Evolutionary conservation across 2,888 invertebrate genomes (phyloP), one percentile per base, ranked within the genome.

Genomic region (Chesias legatella): DNA sequence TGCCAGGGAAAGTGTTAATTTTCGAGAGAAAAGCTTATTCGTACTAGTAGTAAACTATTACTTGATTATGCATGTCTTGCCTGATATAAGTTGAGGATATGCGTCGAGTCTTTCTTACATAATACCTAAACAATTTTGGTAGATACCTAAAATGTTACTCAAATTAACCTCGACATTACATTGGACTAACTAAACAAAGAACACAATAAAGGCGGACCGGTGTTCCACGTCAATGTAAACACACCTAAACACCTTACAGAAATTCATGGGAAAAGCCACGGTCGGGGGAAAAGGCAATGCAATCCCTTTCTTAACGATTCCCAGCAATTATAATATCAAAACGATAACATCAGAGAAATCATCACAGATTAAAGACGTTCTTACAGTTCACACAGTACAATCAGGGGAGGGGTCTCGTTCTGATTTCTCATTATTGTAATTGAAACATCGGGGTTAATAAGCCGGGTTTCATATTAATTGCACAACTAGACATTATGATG

Each of bases 381-480:
- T 45, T 1, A 11, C 4, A 21, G 11, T 35, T 53, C 53, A 51
- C 51, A 51, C 61, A 56, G 42, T 3, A 63, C 63, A 63, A 65
- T 63, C 43, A 55, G 53, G 52, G 58, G 56, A 55, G 59, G 55
- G 54, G 57, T 58, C 59, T 52, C 55, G 63, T 56, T 62, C 60
- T 58, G 63, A 67, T 66, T 73, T 73, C 67, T 59, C 73, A 74
- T 67, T 69, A 66, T 58, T 64, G 62, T 69, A 72, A 72, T 72
- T 68, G 65, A 65, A 66, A 62, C 66, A 74, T 69, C 62, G 67
- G 59, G 75, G 73, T 71, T 76, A 76, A 69, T 71, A 72, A 70
- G 67, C 40, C 62, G 53, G 60, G 71, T 73, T 77, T 74, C 72
- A 73, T 73, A 70, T 72, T 73, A 78, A 79, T 74, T 71, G 65